Conservation (phyloP, 2,113 vertebrate species). For the Pomatostomus ruficeps region DNA sequence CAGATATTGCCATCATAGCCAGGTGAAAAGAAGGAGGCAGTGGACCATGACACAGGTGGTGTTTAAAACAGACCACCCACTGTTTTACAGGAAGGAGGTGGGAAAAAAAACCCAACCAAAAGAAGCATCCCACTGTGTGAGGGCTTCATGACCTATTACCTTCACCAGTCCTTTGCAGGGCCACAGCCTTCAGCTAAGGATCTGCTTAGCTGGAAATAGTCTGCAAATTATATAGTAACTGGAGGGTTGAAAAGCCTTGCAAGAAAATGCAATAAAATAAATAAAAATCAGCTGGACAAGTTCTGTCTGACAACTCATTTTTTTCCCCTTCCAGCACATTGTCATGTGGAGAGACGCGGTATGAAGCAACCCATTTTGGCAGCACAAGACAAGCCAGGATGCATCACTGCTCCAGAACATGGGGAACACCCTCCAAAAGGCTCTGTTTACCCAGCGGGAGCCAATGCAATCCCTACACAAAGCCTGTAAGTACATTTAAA, state of each 20-base stretch:
- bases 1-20: neutral
- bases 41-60: neutral
- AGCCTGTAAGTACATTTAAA: neutral
- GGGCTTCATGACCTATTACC: neutral
- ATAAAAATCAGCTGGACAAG: neutral
- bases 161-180: neutral
- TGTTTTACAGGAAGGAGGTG: neutral
- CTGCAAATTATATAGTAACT: neutral
- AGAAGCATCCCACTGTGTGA: neutral
- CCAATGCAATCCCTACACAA: neutral
- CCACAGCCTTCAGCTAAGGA: neutral
- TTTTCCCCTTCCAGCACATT: neutral
- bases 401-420: neutral
- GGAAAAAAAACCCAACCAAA: neutral
- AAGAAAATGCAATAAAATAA: neutral
- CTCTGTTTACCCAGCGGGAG: neutral
- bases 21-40: neutral
- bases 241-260: neutral
- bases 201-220: neutral
- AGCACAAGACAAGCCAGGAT: neutral
- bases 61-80: neutral
- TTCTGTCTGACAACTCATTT: neutral
- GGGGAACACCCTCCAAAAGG: neutral
- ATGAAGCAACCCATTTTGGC: neutral
- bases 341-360: accelerated